Conservation (phyloP, 2,113 vertebrate species). For the Vidua chalybeata region DNA sequence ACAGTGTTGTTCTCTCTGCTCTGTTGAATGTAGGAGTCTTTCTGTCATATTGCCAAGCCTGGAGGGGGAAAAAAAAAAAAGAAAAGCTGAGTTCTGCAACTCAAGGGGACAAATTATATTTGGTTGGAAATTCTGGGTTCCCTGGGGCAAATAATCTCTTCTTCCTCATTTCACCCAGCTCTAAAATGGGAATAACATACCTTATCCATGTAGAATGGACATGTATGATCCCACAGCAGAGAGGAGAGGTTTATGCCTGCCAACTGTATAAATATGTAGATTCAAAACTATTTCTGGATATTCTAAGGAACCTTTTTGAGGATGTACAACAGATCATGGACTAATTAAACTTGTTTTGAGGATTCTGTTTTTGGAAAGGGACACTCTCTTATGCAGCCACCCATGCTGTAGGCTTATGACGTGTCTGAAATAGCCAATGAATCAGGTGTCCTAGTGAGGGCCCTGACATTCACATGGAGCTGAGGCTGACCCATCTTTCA, state of each 20-base stretch:
- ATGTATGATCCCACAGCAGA: neutral
- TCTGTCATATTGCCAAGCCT: constrained; percentile 5
- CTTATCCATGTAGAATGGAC: neutral
- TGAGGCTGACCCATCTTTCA: neutral
- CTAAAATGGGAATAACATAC: neutral
- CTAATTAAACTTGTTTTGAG: neutral
- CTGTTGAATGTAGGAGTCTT: constrained; percentile 14
- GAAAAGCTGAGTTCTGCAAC: neutral
- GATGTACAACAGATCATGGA: neutral
- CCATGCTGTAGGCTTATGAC: neutral
- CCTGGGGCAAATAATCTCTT: neutral
- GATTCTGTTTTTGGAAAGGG: neutral
- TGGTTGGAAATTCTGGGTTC: neutral
- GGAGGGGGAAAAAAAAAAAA: neutral
- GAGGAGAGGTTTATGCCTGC: neutral
- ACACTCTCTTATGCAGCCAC: neutral
- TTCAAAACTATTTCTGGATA: neutral
- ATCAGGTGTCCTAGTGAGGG: neutral
- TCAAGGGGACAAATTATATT: neutral
- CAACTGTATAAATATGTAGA: neutral
- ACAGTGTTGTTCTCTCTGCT: neutral
- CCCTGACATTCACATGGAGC: neutral
- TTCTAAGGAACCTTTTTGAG: neutral
- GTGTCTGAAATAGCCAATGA: neutral
- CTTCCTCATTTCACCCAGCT: neutral